Evolutionary conservation across 2,797 vertebrate genomes (phyloP).

Genomic region (Malurus splendens): DNA sequence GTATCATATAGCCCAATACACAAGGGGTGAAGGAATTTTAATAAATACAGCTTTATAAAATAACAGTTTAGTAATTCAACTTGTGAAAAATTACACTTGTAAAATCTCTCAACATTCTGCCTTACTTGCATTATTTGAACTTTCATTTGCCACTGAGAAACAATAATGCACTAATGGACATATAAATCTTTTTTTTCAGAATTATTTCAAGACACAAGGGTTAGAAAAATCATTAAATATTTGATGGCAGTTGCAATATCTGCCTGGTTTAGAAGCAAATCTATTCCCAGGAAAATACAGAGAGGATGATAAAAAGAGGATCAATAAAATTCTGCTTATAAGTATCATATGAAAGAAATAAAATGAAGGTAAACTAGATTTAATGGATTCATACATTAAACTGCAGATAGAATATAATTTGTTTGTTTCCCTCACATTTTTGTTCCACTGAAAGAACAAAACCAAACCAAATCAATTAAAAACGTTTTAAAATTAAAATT

Average conservation of each 20-base stretch:
- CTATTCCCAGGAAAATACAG: constrained; percentile 14
- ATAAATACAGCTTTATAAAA: constrained; percentile 2
- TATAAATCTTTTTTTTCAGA: constrained; percentile 20
- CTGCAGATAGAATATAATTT: neutral
- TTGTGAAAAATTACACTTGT: constrained; percentile 1
- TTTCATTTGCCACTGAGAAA: constrained; percentile 38
- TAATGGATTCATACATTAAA: neutral
- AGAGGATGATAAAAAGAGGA: neutral
- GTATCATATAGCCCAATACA: neutral
- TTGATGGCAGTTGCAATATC: constrained; percentile 34
- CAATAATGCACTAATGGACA: neutral
- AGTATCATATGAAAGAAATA: constrained; percentile 6
- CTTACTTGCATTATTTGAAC: constrained; percentile 27
- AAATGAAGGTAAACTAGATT: neutral
- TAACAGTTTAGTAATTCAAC: neutral
- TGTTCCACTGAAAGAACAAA: neutral
- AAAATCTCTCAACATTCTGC: constrained; percentile 12
- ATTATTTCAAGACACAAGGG: constrained; percentile 20
- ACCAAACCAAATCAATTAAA: neutral
- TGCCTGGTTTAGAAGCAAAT: constrained; percentile 39
- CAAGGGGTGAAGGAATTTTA: neutral
- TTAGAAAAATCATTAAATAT: constrained; percentile 50
- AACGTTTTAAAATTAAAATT: neutral
- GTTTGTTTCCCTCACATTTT: neutral
- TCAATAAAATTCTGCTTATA: constrained; percentile 36